These are phyloP conservation scores for Mythimna pallens DNA, from an alignment of 2,888 invertebrate genomes.

Conservation along the genomic window DNA sequence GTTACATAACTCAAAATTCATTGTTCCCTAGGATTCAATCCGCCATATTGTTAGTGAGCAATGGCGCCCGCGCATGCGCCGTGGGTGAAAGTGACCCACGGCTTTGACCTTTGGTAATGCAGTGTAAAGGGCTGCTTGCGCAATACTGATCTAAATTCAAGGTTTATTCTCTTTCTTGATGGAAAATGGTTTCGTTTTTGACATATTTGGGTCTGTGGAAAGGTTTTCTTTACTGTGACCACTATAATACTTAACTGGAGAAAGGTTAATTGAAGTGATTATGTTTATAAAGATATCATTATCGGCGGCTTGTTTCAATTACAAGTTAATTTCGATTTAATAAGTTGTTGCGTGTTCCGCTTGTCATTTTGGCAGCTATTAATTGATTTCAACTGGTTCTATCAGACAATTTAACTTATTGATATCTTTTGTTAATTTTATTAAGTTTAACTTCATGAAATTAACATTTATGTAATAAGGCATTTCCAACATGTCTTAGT, in stretches of 20 bases:
- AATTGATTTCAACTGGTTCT: not conserved
- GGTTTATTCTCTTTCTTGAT: conserved; percentile 44
- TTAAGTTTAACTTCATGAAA: no score
- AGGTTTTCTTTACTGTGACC: conserved; percentile 5
- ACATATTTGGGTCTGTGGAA: conserved; percentile 13
- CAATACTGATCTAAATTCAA: conserved; percentile 63
- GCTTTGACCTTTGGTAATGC: conserved; percentile 60
- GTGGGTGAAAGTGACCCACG: conserved; percentile 64
- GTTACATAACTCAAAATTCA: conserved; percentile 43
- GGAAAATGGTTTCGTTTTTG: conserved; percentile 27
- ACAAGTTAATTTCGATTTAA: not conserved
- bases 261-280: conserved; percentile 38
- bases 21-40: conserved; percentile 59
- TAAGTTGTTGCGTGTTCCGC: not conserved
- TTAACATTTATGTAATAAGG: no score
- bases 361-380: not conserved
- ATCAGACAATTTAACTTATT: not conserved
- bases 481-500: not conserved
- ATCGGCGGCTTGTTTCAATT: not conserved
- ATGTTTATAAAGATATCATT: not conserved
- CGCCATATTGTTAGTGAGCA: conserved; percentile 52
- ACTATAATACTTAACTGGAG: not conserved
- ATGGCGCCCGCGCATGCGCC: conserved; percentile 44
- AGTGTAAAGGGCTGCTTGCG: conserved; percentile 57
- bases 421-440: not conserved